Evolutionary conservation across 2,113 vertebrate genomes (phyloP).

Genomic region (Bufo bufo): DNA sequence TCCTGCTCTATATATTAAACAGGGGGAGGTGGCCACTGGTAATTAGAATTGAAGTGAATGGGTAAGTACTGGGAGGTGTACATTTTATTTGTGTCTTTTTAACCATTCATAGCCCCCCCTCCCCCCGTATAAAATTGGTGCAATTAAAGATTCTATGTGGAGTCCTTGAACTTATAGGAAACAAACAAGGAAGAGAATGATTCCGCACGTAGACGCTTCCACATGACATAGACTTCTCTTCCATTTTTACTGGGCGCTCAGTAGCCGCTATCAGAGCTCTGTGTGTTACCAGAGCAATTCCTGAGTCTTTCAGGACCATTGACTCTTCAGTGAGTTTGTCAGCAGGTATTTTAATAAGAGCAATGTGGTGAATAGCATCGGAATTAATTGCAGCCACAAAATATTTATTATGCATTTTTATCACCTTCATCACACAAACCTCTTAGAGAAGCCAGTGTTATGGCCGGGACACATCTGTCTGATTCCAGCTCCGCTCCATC

Average conservation of each 20-base stretch:
- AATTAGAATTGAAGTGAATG: no score
- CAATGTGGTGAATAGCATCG: constrained; percentile 29
- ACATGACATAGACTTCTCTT: neutral
- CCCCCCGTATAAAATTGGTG: no score
- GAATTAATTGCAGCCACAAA: constrained; percentile 40
- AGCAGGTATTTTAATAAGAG: constrained; percentile 33
- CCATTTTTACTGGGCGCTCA: neutral
- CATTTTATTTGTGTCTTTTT: no score
- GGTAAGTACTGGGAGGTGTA: no score
- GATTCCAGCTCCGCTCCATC: constrained; percentile 19
- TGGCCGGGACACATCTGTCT: constrained; percentile 1
- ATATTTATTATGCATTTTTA: constrained; percentile 49
- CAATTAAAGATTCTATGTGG: no score
- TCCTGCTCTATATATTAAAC: no score
- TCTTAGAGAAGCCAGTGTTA: constrained; percentile 22
- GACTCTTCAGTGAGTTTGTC: constrained; percentile 21
- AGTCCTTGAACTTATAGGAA: neutral
- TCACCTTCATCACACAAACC: constrained; percentile 23
- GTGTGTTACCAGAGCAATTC: neutral
- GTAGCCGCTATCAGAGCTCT: neutral
- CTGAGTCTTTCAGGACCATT: constrained; percentile 27
- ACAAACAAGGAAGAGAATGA: neutral
- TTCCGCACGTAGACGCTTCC: neutral
- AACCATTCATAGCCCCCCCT: neutral
- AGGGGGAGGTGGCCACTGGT: no score